Percentiles rank a stretch among this genome's conserved stretches.
Conservation (phyloP, 1,140 invertebrate species). For the Leptoteleia sp. region DNA sequence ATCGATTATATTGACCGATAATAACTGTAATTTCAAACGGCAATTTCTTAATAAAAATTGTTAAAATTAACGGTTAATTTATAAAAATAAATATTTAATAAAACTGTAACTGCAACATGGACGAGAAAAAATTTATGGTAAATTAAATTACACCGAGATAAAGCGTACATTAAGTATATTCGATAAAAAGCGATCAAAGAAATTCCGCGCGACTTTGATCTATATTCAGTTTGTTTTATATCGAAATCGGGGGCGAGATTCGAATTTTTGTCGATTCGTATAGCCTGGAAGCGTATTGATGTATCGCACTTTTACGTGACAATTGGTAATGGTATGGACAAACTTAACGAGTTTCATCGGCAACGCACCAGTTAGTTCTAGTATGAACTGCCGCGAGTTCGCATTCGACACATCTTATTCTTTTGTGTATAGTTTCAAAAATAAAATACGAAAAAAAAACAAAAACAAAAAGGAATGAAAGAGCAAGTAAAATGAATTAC, state of each 20-base stretch:
- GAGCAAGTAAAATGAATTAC: too few species aligned
- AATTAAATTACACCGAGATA: constrained; percentile 44
- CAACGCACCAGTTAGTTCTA: constrained; percentile 77
- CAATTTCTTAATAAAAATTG: too few species aligned
- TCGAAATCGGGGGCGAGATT: not conserved
- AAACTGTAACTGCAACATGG: too few species aligned
- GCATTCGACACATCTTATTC: not conserved
- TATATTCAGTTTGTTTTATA: constrained; percentile 45
- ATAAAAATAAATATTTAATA: too few species aligned
- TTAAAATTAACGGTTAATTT: too few species aligned
- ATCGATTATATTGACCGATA: too few species aligned
- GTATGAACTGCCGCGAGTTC: constrained; percentile 69
- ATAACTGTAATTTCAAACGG: too few species aligned
- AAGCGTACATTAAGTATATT: constrained; percentile 27
- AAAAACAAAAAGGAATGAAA: too few species aligned
- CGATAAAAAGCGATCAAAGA: constrained; percentile 55
- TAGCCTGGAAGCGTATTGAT: constrained; percentile 10
- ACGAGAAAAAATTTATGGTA: constrained; percentile 24
- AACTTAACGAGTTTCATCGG: constrained; percentile 74
- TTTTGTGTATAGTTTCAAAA: constrained; percentile 7
- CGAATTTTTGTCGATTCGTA: constrained; percentile 12
- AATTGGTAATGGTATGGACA: constrained; percentile 52
- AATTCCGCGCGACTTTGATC: constrained; percentile 50
- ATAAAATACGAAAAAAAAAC: constrained; percentile 9
- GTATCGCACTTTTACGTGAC: too few species aligned